Evolutionary conservation across 1,140 invertebrate species (phyloP), one percentile per base, ranked within the genome.

Genomic region (Drosophila hydei): DNA sequence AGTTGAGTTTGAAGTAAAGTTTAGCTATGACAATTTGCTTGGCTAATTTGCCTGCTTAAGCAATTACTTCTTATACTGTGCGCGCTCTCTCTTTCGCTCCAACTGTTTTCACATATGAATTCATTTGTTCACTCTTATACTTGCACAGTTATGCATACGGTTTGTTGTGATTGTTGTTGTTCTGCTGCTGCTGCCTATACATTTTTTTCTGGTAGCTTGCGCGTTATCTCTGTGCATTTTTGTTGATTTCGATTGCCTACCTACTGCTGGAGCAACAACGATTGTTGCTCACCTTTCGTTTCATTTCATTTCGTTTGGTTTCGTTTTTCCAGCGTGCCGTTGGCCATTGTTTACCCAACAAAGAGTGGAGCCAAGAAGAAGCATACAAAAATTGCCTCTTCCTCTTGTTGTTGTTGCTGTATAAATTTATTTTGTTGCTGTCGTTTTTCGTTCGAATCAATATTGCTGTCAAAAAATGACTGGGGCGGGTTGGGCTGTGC

Each of bases 381-480:
- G 38, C n/a, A 48, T 21, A 23, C 38, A 36, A 72, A 62, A 51
- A 67, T 48, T 48, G 45, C 45, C 33, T 60, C 33, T 38, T 27
- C 16, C 48, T 40, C 30, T 50, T 21, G 16, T 23, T 40, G 18
- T 42, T 56, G 25, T 51, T 59, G 38, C 27, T 21, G 40, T 27
- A 50, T 40, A 12, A n/a, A 14, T 67, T 43, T 36, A 23, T 43
- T 14, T 30, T 21, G 19, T 47, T 38, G 38, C 9, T 42, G 36
- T 78, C 48, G 52, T 72, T 83, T 72, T 84, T 74, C 52, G 62
- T 71, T 87, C 81, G 64, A 87, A 88, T 83, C 83, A 83, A 88
- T 87, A 87, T 79, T 89, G 83, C 84, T 87, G 83, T 87, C 83
- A 79, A 83, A 77, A 75, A 83, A 73, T 42, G 38, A 42, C 16